Conservation (phyloP, 2,797 vertebrate species). For the Spinus pinus region DNA sequence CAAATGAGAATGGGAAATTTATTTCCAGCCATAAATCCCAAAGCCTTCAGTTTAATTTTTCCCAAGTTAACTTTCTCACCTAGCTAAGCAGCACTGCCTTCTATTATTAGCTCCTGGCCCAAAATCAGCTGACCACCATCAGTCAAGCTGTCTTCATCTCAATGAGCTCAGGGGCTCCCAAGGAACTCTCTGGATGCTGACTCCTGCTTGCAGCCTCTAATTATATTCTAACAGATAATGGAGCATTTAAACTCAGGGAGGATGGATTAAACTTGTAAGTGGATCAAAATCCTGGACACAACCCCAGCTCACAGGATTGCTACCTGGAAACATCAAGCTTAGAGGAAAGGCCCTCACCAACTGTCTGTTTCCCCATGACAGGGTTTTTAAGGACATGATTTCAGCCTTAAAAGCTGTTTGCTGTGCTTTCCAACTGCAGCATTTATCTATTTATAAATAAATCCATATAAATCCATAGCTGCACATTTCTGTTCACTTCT, state of each 20-base stretch:
- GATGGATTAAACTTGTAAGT: constrained; percentile 68
- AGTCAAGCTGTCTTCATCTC: constrained; percentile 68
- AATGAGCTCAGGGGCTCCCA: constrained; percentile 74
- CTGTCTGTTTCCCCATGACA: neutral
- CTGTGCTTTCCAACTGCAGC: neutral
- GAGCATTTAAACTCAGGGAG: constrained; percentile 68
- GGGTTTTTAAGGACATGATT: neutral
- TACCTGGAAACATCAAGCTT: neutral
- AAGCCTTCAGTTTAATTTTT: constrained; percentile 73
- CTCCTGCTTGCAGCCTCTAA: constrained; percentile 72
- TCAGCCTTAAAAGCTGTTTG: neutral
- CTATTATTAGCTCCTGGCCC: constrained; percentile 74
- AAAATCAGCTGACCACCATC: constrained; percentile 71
- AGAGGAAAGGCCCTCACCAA: neutral
- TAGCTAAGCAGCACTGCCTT: constrained; percentile 70
- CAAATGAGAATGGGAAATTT: constrained; percentile 71
- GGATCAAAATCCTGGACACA: constrained; percentile 64
- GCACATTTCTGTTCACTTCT: neutral
- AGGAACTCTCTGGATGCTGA: constrained; percentile 55
- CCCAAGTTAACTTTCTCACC: constrained; percentile 73
- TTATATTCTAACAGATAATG: constrained; percentile 78
- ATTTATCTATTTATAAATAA: neutral
- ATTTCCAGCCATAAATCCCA: constrained; percentile 71
- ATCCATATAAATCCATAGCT: neutral
- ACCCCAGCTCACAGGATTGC: neutral